These are phyloP conservation scores for Tenthredo amoena DNA, from an alignment of 2,888 invertebrate genomes.

Conservation along the genomic window DNA sequence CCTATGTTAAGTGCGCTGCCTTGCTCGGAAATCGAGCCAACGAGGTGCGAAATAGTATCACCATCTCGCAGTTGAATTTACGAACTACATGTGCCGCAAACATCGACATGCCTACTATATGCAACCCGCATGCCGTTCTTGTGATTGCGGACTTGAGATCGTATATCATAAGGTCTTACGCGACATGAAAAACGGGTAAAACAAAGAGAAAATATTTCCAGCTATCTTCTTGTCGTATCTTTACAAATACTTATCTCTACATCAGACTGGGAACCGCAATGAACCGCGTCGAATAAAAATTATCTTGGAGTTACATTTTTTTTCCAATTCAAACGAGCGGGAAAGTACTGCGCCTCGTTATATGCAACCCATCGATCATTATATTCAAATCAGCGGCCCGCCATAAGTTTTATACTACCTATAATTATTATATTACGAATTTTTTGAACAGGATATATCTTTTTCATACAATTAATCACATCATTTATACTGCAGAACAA, in stretches of 20 bases:
- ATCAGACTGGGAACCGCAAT: background rate
- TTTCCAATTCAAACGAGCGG: background rate
- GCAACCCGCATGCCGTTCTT: background rate
- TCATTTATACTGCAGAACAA: background rate
- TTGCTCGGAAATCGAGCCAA: too few relatives aligned
- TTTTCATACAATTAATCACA: background rate
- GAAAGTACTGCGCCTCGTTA: background rate
- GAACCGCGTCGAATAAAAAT: background rate
- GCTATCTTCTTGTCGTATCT: background rate
- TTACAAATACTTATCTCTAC: background rate
- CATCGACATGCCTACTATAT: background rate
- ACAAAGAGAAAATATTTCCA: background rate
- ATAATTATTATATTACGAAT: background rate
- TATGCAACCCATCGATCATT: background rate
- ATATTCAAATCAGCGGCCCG: background rate
- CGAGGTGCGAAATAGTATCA: too few relatives aligned
- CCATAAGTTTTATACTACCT: background rate
- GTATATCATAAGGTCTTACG: background rate
- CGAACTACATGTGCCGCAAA: background rate
- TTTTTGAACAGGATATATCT: background rate
- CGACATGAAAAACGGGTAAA: background rate
- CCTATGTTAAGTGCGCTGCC: too few relatives aligned
- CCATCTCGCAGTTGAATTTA: too few relatives aligned
- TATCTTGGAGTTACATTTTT: background rate
- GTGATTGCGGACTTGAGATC: background rate